Conservation (phyloP, 2,797 vertebrate genomes). For the Hipposideros larvatus region DNA sequence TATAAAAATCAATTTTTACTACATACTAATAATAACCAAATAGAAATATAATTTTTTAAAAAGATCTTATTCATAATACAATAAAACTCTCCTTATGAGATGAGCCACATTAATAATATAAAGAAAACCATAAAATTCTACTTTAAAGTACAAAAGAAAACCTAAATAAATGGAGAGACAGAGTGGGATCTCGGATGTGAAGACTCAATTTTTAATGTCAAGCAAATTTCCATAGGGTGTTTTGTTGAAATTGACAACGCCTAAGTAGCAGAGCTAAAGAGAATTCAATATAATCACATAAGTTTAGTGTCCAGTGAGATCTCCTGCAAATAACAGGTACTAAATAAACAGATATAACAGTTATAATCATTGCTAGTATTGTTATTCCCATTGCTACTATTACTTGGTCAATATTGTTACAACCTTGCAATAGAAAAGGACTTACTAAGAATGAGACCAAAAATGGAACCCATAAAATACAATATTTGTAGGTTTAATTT, state of each 20-base stretch:
- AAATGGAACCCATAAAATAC: not conserved
- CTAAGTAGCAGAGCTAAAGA: not conserved
- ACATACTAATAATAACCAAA: not conserved
- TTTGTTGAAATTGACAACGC: not conserved
- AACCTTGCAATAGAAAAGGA: not conserved
- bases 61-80: not conserved
- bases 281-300: not conserved
- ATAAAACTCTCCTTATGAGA: not conserved
- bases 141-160: not conserved
- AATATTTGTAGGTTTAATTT: not conserved
- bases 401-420: not conserved
- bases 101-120: not conserved
- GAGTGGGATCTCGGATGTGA: not conserved
- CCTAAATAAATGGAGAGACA: not conserved
- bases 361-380: not conserved
- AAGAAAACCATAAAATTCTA: constrained; percentile 17
- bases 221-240: not conserved
- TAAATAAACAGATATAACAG: not conserved
- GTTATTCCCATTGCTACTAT: not conserved
- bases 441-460: not conserved
- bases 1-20: not conserved
- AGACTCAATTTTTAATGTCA: not conserved
- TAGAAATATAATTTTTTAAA: not conserved
- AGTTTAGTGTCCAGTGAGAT: not conserved
- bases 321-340: not conserved